Conservation (phyloP, 2,888 invertebrate species). For the Coremacera marginata region DNA sequence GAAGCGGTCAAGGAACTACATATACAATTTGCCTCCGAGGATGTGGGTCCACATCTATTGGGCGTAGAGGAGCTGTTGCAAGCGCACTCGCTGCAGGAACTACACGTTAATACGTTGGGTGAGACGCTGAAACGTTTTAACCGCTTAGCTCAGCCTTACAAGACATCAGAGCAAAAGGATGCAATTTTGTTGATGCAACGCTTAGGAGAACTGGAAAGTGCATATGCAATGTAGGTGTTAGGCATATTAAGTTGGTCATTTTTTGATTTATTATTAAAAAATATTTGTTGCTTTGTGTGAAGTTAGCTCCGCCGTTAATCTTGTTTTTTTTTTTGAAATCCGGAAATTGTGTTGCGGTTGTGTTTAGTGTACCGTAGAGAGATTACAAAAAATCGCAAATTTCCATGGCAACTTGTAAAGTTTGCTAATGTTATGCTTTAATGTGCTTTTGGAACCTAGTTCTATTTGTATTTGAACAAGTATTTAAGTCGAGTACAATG, state of each 20-base stretch:
- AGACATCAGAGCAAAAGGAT: conserved; percentile 73
- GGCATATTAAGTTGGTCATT: too few species aligned
- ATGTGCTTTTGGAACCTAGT: too few species aligned
- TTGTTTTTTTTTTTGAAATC: too few species aligned
- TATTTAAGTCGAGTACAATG: too few species aligned
- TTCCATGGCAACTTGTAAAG: too few species aligned
- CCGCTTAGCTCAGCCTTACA: conserved; percentile 75
- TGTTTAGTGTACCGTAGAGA: too few species aligned
- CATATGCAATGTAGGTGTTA: conserved; percentile 78
- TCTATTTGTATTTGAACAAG: too few species aligned
- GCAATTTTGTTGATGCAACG: conserved; percentile 76
- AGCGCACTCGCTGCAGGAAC: conserved; percentile 91
- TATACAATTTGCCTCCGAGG: conserved; percentile 79
- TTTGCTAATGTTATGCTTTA: too few species aligned
- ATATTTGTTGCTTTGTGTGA: too few species aligned
- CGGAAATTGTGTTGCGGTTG: too few species aligned
- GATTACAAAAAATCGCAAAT: too few species aligned
- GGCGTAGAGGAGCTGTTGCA: conserved; percentile 96
- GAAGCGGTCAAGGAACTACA: conserved; percentile 88
- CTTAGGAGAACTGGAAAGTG: conserved; percentile 81
- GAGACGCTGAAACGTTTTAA: conserved; percentile 86
- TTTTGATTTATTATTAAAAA: neutral
- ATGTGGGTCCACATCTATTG: conserved; percentile 92
- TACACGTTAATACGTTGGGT: conserved; percentile 90
- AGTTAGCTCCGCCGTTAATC: too few species aligned